Percentiles rank a stretch among this genome's conserved stretches.
Conservation (phyloP, 1,140 invertebrate species). For the Gonioctena quinquepunctata region DNA sequence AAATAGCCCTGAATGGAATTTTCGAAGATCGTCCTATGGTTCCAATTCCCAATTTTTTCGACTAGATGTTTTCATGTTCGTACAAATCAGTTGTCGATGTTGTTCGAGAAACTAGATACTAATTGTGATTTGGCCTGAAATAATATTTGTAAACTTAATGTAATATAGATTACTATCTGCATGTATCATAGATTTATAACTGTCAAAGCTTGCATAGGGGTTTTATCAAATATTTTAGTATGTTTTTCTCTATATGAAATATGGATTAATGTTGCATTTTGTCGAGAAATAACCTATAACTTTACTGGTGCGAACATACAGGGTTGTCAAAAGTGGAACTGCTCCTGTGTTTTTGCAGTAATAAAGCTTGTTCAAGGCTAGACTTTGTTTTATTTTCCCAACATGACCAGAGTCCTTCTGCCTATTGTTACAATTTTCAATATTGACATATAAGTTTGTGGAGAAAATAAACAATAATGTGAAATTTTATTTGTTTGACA, state of each 20-base stretch:
- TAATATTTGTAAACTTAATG: conserved; percentile 42
- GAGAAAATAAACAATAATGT: no score
- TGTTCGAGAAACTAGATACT: conserved; percentile 27
- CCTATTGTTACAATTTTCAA: no score
- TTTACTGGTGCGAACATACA: conserved; percentile 29
- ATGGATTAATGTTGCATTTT: conserved; percentile 49
- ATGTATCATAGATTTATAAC: conserved; percentile 49
- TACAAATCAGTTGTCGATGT: conserved; percentile 25
- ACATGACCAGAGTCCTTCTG: no score
- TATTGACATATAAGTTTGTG: no score
- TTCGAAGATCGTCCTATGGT: no score
- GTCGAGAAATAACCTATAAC: conserved; percentile 33
- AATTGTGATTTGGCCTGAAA: conserved; percentile 46
- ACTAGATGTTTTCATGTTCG: conserved; percentile 19
- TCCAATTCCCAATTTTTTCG: conserved; percentile 31
- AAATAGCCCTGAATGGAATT: no score
- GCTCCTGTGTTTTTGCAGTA: conserved; percentile 24
- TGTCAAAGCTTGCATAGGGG: conserved; percentile 47
- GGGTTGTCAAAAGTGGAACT: conserved; percentile 1
- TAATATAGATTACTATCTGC: conserved; percentile 44
- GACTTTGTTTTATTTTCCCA: conserved; percentile 13
- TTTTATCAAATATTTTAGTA: conserved; percentile 48
- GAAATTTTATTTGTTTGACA: no score
- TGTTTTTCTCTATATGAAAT: conserved; percentile 42
- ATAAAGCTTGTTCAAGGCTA: conserved; percentile 28